A percentile compares a stretch with the other conserved stretches of the same genome.
These are phyloP conservation scores for Chelidonichthys spinosus DNA, from an alignment of 2,797 vertebrate species.

Conservation along the genomic window DNA sequence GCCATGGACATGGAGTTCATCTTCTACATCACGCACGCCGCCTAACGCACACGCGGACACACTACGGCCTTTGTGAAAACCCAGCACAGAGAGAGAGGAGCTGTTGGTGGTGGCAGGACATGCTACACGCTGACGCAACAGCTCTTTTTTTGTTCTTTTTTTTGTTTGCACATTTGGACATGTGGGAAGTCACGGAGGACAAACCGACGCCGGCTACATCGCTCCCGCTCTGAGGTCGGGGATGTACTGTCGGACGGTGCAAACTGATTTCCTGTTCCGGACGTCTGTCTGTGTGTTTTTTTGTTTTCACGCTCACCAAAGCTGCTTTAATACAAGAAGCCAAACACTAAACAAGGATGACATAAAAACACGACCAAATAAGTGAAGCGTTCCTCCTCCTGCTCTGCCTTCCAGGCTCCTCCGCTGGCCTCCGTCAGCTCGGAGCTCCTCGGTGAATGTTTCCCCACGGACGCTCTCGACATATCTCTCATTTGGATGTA, in stretches of 20 bases:
- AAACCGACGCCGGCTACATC: not conserved
- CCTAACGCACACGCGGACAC: slow-evolving; percentile 63
- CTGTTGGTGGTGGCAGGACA: slow-evolving; percentile 1
- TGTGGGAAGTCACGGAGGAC: slow-evolving; percentile 7
- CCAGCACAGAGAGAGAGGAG: not conserved
- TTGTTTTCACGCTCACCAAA: slow-evolving; percentile 62
- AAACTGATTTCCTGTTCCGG: slow-evolving; percentile 7
- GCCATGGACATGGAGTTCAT: slow-evolving; percentile 92
- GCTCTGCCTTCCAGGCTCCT: slow-evolving; percentile 70
- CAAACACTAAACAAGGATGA: slow-evolving; percentile 70
- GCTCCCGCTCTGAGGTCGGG: not conserved
- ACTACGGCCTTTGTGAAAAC: no score
- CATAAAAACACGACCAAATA: slow-evolving; percentile 48
- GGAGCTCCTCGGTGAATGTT: slow-evolving; percentile 70
- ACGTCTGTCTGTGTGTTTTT: slow-evolving; percentile 13
- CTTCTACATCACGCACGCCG: slow-evolving; percentile 90
- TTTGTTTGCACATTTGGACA: slow-evolving; percentile 4
- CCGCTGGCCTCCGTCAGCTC: slow-evolving; percentile 28
- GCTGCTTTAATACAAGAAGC: slow-evolving; percentile 73
- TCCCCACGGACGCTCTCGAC: slow-evolving; percentile 46
- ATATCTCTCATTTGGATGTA: slow-evolving; percentile 63
- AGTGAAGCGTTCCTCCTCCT: slow-evolving; percentile 16
- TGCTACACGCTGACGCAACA: not conserved
- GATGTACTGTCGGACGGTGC: not conserved
- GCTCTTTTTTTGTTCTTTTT: not conserved